Base-by-base conservation (phyloP, 1,140 invertebrate genomes). In the Cyphomyrmex costatus region DNA sequence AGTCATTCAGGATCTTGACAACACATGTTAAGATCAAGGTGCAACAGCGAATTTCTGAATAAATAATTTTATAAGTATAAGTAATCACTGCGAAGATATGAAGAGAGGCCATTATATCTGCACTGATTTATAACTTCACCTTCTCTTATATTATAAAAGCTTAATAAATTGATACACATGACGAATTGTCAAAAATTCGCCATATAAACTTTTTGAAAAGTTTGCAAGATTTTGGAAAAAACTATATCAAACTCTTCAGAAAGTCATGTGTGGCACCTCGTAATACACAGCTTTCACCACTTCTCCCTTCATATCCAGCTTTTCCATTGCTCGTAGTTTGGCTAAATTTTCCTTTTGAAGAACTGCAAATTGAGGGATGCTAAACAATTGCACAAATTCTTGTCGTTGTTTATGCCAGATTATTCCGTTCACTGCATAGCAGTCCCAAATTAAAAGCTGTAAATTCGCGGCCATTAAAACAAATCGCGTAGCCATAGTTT, bases 231-330 rank as follows among this genome's bases (percentile, higher is more conserved):
- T n/a, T 71, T 19, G 68, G n/a, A 19, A 49, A 56, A 49, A 58
- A 6, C 4, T 71, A 8, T 33, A 42, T n/a, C 3, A 42, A 36
- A 5, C 16, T 58, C n/a, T 66, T 96, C 97, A 74, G 97, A 96
- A 95, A 42, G 4, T 1, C 7, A 77, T 8, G 46, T 14, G 14
- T 65, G 1, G 58, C 21, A 90, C 89, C 85, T 89, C 60, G 21
- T 87, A 89, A 63, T 71, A 74, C 19, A 49, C 27, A 19, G 77
- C 63, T 77, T 42, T 74, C 63, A 93, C 33, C 8, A 82, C 86
- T 42, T 89, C 90, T 79, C 90, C 90, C 6, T 33, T 88, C 56
- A 91, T 86, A 63, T 88, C 16, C 21, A 27, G 51, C 4, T 2
- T 70, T 2, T 82, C 61, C 6, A 51, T 1, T 0, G 42, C 36